Percentiles rank a stretch among this genome's conserved stretches.
Conservation (phyloP, 2,888 invertebrate genomes). For the Lacanobia wlatinum region DNA sequence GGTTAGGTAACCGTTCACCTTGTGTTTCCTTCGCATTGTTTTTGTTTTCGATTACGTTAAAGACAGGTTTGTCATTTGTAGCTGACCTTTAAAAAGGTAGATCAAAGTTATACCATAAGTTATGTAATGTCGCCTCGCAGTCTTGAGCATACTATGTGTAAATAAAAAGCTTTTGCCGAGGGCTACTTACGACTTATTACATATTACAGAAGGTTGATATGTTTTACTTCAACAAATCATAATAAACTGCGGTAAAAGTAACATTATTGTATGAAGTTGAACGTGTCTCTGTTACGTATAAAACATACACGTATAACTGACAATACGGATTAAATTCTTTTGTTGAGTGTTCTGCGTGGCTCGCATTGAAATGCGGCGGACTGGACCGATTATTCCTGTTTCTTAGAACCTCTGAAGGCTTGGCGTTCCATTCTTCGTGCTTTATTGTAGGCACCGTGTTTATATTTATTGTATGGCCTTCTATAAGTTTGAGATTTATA, state of each 20-base stretch:
- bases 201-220: neutral
- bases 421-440: constrained; percentile 53
- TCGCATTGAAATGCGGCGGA: constrained; percentile 64
- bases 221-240: constrained; percentile 20
- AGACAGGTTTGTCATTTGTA: constrained; percentile 40
- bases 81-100: constrained; percentile 40
- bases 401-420: constrained; percentile 44
- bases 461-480: constrained; percentile 45
- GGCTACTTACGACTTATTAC: constrained; percentile 1
- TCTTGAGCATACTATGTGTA: constrained; percentile 5
- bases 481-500: constrained; percentile 31
- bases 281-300: constrained; percentile 25
- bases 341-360: constrained; percentile 58
- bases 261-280: constrained; percentile 33
- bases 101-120: constrained; percentile 28
- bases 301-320: constrained; percentile 36
- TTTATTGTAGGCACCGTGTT: constrained; percentile 44
- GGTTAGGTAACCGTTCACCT: constrained; percentile 37
- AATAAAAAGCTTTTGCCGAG: constrained; percentile 17
- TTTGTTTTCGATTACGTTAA: constrained; percentile 41
- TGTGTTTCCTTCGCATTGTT: constrained; percentile 23
- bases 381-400: constrained; percentile 63
- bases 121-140: constrained; percentile 16
- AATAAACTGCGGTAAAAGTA: constrained; percentile 16
- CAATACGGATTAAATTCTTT: constrained; percentile 62